A percentile compares a stretch with the other conserved stretches of the same genome.
phyloP scores from a whole-genome alignment of 2,888 invertebrate genomes.

The Scaptomyza flava region DNA sequence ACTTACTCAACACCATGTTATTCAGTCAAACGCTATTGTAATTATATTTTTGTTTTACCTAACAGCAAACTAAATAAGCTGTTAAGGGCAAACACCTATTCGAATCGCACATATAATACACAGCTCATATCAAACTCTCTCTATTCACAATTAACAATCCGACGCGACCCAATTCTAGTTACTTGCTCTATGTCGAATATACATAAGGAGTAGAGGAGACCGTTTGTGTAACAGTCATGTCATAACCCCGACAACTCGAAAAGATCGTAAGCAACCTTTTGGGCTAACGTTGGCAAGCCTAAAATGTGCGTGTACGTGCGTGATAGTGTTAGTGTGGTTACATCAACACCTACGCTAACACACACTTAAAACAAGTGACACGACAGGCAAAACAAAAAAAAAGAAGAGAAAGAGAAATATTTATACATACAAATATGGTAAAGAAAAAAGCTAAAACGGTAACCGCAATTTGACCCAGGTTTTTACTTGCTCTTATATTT shows the following conservation, averaged over 20 bases:
- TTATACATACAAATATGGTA: constrained; percentile 1
- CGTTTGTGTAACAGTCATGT: constrained; percentile 57
- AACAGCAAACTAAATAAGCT: too few species aligned
- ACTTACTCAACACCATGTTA: too few species aligned
- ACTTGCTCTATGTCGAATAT: constrained; percentile 4
- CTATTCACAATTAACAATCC: too few species aligned
- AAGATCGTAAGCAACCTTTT: constrained; percentile 46
- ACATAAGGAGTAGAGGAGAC: constrained; percentile 4
- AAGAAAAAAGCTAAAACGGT: constrained; percentile 49
- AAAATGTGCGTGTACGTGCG: constrained; percentile 39
- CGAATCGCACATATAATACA: too few species aligned
- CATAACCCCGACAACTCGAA: constrained; percentile 30
- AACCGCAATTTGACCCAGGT: constrained; percentile 77
- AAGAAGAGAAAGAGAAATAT: constrained; percentile 15
- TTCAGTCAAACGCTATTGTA: too few species aligned
- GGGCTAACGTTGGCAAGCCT: constrained; percentile 38
- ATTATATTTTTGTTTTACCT: too few species aligned
- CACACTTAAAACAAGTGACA: constrained; percentile 42
- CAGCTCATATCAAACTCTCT: too few species aligned
- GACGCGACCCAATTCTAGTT: constrained; percentile 22
- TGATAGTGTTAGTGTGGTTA: constrained; percentile 42
- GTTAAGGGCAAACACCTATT: too few species aligned
- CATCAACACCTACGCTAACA: constrained; percentile 72
- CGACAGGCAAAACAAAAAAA: constrained; percentile 15
- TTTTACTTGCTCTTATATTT: constrained; percentile 69